Conservation (phyloP, 2,797 vertebrate species). For the Crocidura indochinensis region DNA sequence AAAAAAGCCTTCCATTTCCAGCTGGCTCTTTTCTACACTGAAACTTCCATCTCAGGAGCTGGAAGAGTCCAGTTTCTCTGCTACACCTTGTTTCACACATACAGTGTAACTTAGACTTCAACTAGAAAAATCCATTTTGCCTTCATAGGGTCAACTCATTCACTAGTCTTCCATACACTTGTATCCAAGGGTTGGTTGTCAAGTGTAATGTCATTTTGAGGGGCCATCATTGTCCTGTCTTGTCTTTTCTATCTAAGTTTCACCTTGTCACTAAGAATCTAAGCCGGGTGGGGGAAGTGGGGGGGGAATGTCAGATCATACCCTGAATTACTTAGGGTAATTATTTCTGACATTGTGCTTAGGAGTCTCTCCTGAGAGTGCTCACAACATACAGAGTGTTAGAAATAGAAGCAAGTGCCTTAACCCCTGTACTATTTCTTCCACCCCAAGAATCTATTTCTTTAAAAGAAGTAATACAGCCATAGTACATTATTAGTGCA, state of each 20-base stretch:
- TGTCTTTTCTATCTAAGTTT: constrained; percentile 6
- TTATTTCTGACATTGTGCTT: no score
- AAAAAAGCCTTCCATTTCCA: not conserved
- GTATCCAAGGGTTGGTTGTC: not conserved
- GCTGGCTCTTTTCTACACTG: not conserved
- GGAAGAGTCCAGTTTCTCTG: not conserved
- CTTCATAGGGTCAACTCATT: not conserved
- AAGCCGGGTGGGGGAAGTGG: no score
- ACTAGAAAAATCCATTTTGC: not conserved
- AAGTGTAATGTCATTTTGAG: not conserved
- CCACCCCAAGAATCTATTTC: constrained; percentile 44
- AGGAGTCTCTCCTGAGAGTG: no score
- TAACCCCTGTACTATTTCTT: no score
- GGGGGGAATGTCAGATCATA: no score
- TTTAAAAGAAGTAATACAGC: not conserved
- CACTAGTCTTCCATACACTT: not conserved
- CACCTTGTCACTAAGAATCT: not conserved
- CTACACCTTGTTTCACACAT: not conserved
- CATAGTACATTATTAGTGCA: no score
- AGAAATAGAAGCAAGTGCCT: no score
- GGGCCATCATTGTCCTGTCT: not conserved
- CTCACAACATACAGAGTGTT: no score
- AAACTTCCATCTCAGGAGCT: constrained; percentile 9
- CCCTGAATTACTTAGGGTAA: no score
- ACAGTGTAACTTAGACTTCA: constrained; percentile 15